phyloP scores from a whole-genome alignment of 2,888 invertebrate genomes.

The Griposia aprilina region DNA sequence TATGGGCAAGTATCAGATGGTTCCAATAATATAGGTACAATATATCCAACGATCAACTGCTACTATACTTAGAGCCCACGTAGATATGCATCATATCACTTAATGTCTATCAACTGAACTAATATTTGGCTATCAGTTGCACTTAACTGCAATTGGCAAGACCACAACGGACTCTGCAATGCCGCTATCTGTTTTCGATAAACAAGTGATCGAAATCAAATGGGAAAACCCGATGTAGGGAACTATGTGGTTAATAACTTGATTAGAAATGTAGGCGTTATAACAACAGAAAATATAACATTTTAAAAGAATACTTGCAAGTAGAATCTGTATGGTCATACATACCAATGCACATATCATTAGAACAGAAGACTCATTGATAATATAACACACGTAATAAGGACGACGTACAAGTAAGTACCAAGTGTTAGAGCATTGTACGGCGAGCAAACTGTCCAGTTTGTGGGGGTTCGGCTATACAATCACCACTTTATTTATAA shows the following conservation, averaged over 20 bases:
- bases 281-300: background rate
- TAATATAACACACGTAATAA: background rate
- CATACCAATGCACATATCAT: background rate
- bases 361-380: background rate
- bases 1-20: background rate
- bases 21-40: too few relatives aligned
- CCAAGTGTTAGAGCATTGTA: background rate
- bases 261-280: conserved; percentile 22
- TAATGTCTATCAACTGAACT: conserved; percentile 50
- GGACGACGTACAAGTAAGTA: background rate
- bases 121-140: conserved; percentile 59
- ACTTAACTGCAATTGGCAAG: conserved; percentile 63
- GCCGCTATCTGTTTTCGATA: conserved; percentile 55
- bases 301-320: background rate
- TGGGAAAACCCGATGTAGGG: conserved; percentile 22
- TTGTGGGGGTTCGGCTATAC: background rate
- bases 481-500: background rate
- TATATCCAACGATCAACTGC: background rate
- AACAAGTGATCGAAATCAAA: conserved; percentile 58
- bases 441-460: background rate
- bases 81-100: conserved; percentile 47
- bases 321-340: background rate
- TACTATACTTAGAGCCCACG: conserved; percentile 4
- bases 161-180: conserved; percentile 59
- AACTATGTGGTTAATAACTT: conserved; percentile 27